These are phyloP conservation scores for Melanostoma mellinum DNA, from an alignment of 2,888 invertebrate species.

Conservation along the genomic window DNA sequence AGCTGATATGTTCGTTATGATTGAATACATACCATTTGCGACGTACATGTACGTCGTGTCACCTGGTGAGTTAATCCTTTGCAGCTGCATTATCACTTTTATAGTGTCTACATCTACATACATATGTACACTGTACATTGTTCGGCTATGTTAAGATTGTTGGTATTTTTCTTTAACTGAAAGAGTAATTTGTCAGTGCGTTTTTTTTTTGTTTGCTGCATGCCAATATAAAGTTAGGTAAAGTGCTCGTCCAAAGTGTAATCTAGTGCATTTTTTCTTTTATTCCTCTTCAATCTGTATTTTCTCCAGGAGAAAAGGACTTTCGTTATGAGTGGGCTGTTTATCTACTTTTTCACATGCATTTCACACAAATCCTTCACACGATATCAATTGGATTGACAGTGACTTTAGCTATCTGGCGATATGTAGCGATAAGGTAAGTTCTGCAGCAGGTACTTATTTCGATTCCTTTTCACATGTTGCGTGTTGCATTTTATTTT, in stretches of 20 bases:
- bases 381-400: constrained; percentile 97
- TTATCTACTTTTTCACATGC: constrained; percentile 93
- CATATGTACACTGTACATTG: too few relatives aligned
- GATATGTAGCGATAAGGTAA: constrained; percentile 93
- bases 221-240: not conserved
- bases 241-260: constrained; percentile 1
- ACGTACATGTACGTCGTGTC: constrained; percentile 87
- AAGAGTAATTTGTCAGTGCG: not conserved
- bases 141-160: not conserved
- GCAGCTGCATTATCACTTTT: too few relatives aligned
- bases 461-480: too few relatives aligned
- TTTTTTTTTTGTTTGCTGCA: not conserved
- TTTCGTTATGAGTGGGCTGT: constrained; percentile 92
- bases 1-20: constrained; percentile 94
- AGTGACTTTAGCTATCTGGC: constrained; percentile 95
- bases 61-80: constrained; percentile 82
- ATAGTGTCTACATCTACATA: too few relatives aligned
- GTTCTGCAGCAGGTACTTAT: constrained; percentile 75
- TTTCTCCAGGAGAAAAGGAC: constrained; percentile 90
- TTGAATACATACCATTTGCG: constrained; percentile 91
- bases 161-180: not conserved
- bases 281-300: constrained; percentile 26
- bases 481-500: too few relatives aligned
- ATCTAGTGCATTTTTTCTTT: constrained; percentile 51
- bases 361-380: constrained; percentile 93